Base-by-base conservation (phyloP, 2,113 vertebrate genomes). In the Neotragus pygmaeus region DNA sequence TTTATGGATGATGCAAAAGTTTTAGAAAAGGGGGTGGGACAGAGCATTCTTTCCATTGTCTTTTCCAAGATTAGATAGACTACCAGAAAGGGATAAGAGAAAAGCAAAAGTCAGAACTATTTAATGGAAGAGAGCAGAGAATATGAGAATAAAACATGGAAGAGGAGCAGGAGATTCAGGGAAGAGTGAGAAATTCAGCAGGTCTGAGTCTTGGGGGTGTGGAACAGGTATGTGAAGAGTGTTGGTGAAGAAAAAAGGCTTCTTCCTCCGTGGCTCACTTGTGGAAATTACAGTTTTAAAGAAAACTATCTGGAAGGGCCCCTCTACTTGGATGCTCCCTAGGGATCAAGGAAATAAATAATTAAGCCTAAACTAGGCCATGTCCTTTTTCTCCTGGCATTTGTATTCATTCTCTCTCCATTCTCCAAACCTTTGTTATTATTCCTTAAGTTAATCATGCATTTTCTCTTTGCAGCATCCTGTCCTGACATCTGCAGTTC, bases 341-440 rank as follows among this genome's bases (percentile, higher is more conserved):
- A 51, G 85, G 55, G 88, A 80, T 89, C 93, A 87, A 78, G 88
- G 95, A 96, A 91, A 95, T 83, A 94, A 95, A 95, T 66, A 96
- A 93, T 95, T 94, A 96, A 70, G 70, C 49, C 49, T 60, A n/a
- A 30, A 21, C 27, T 51, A 89, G 66, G 55, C 95, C 97, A 93
- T 96, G 92, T 96, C 90, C 90, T 85, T 94, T 95, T 78, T 53
- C 75, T 96, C 36, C 92, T 95, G 95, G 94, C 84, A 73, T 92
- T 78, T 66, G 30, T 43, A 43, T 39, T 23, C 64, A 43, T 39
- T 27, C 64, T 95, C 62, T 92, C 45, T 81, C 66, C 36, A 5
- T 33, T 49, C 81, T 85, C 90, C 66, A 94, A 91, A 82, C 23
- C 78, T 97, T 91, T 91, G 94, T n/a, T 94, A 66, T 45, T 77